Conservation (phyloP, 2,888 invertebrate genomes). For the Pseudococcus jackbeardsleyi region DNA sequence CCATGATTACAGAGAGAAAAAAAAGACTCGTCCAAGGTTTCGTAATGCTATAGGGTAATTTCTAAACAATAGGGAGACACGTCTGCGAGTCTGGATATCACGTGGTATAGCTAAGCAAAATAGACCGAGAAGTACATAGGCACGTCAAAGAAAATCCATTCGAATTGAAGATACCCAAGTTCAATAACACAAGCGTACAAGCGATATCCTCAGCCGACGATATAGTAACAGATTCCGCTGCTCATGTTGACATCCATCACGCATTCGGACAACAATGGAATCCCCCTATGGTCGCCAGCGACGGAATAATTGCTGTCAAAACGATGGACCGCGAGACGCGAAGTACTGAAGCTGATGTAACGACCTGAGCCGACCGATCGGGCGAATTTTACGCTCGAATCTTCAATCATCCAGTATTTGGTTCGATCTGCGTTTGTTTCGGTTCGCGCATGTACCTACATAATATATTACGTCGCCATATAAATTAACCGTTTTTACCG, state of each 20-base stretch:
- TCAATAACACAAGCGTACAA: conserved; percentile 42
- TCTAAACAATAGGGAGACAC: conserved; percentile 48
- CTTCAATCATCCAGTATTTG: background rate
- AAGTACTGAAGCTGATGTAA: background rate
- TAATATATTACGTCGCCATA: background rate
- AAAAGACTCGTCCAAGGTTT: conserved; percentile 15
- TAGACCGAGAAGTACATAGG: background rate
- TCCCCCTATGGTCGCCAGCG: conserved; percentile 23
- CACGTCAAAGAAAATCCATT: conserved; percentile 34
- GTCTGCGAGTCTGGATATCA: conserved; percentile 23
- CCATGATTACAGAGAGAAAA: background rate
- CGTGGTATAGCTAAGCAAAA: background rate
- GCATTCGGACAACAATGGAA: conserved; percentile 58
- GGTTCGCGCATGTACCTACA: background rate
- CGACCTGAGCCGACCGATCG: too few species aligned
- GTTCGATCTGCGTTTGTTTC: background rate
- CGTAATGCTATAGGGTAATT: conserved; percentile 54
- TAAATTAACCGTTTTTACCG: conserved; percentile 28
- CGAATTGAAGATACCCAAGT: conserved; percentile 31
- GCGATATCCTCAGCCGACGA: background rate
- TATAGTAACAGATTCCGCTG: conserved; percentile 19
- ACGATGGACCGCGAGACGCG: background rate
- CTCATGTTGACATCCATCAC: conserved; percentile 58
- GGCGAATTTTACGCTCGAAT: conserved; percentile 40
- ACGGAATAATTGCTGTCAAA: conserved; percentile 61